Conservation (phyloP, 2,113 vertebrate genomes). For the Cyphomyrus discorhynchus region DNA sequence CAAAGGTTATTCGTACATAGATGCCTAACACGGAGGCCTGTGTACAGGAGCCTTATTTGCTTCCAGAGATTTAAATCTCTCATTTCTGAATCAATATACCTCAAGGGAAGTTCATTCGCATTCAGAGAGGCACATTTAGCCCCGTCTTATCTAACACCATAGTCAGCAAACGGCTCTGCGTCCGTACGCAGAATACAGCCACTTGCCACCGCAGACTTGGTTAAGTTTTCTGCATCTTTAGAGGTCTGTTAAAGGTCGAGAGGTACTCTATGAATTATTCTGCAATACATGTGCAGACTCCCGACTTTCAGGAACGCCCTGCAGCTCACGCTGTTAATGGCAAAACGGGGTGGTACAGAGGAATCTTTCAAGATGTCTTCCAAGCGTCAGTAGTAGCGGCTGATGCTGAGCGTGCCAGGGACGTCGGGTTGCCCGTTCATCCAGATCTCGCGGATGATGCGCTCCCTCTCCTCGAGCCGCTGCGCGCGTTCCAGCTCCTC, state of each 20-base stretch:
- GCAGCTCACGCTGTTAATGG: background rate
- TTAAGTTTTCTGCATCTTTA: background rate
- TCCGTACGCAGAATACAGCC: background rate
- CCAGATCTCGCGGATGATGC: slow-evolving; percentile 84
- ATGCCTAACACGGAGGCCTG: background rate
- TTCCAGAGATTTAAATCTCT: background rate
- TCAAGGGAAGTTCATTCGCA: background rate
- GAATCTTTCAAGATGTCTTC: background rate
- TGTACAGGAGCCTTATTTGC: background rate
- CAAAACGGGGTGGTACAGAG: background rate
- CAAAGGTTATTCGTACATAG: background rate
- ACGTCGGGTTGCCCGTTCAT: slow-evolving; percentile 84
- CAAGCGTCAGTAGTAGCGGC: slow-evolving; percentile 72
- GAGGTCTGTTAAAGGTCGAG: background rate
- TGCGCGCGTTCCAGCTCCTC: slow-evolving; percentile 80
- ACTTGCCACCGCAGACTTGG: background rate
- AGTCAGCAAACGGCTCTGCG: slow-evolving; percentile 26
- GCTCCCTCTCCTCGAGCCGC: slow-evolving; percentile 76
- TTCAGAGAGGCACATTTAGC: background rate
- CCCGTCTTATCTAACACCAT: background rate
- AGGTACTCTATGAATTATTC: background rate
- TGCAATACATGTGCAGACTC: background rate
- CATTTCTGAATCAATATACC: background rate
- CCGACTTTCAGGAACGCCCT: background rate
- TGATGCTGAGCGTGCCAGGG: slow-evolving; percentile 75